Conservation (phyloP, 2,888 invertebrate species). For the Slavum lentiscoides region DNA sequence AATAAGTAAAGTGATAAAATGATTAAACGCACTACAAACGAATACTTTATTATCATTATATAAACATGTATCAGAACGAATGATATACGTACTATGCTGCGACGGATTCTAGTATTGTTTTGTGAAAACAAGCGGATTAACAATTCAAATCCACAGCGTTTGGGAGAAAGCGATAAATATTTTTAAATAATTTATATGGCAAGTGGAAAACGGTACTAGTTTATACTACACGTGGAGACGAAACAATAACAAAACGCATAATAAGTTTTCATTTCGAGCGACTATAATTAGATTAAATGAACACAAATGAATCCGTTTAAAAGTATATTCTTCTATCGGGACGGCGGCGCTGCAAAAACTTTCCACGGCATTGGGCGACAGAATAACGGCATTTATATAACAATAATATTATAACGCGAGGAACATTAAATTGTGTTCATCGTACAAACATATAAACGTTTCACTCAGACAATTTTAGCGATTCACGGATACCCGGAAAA, state of each 20-base stretch:
- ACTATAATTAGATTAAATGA: conserved; percentile 23
- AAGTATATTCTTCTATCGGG: neutral
- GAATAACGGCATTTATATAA: neutral
- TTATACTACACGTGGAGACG: neutral
- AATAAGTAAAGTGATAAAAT: neutral
- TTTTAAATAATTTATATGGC: neutral
- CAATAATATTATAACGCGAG: neutral
- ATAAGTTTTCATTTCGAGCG: conserved; percentile 22
- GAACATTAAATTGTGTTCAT: too few species aligned
- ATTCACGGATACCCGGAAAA: too few species aligned
- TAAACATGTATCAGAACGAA: neutral
- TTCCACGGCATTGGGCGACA: neutral
- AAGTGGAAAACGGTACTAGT: neutral
- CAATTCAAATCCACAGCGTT: neutral
- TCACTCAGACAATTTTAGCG: too few species aligned
- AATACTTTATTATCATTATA: neutral
- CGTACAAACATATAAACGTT: too few species aligned
- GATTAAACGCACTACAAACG: too few species aligned
- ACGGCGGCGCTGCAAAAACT: neutral
- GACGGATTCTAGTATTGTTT: neutral
- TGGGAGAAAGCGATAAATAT: neutral
- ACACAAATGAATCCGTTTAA: neutral
- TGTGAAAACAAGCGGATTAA: neutral
- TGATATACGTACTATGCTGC: neutral
- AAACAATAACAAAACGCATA: conserved; percentile 21